Conservation (phyloP, 2,113 vertebrate species). For the Macquaria ambigua region DNA sequence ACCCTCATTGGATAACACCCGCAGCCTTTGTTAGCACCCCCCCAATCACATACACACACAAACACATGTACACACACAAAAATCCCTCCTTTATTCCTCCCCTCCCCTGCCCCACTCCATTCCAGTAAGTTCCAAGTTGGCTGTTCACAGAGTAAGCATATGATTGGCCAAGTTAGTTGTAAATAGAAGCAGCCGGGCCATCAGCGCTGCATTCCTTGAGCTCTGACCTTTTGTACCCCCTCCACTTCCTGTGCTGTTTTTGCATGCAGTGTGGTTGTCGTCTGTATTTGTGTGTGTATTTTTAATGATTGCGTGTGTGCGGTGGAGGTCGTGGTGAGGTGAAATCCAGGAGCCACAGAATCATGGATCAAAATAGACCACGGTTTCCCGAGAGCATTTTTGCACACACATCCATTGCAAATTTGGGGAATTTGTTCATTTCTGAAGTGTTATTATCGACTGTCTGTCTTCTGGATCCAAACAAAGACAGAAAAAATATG, state of each 20-base stretch:
- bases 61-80: constrained; percentile 23
- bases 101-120: constrained; percentile 21
- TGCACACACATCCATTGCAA: constrained; percentile 1
- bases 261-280: constrained; percentile 41
- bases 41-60: constrained; percentile 20
- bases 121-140: constrained; percentile 79
- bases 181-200: constrained; percentile 81
- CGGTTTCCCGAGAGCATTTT: constrained; percentile 27
- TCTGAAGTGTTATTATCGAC: constrained; percentile 12
- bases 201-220: constrained; percentile 82
- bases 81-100: not conserved
- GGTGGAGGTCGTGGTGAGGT: constrained; percentile 32
- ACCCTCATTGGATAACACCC: constrained; percentile 58
- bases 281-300: constrained; percentile 47
- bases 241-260: constrained; percentile 83
- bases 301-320: constrained; percentile 26
- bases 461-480: constrained; percentile 10
- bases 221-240: constrained; percentile 89
- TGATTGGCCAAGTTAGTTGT: constrained; percentile 82
- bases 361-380: constrained; percentile 23
- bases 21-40: constrained; percentile 63
- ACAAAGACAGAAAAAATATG: constrained; percentile 22
- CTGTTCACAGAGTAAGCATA: constrained; percentile 73
- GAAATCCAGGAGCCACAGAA: constrained; percentile 12
- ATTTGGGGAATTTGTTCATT: constrained; percentile 18